Evolutionary conservation across 2,797 vertebrate species (phyloP).

Genomic region (Poeciliopsis gracilis): DNA sequence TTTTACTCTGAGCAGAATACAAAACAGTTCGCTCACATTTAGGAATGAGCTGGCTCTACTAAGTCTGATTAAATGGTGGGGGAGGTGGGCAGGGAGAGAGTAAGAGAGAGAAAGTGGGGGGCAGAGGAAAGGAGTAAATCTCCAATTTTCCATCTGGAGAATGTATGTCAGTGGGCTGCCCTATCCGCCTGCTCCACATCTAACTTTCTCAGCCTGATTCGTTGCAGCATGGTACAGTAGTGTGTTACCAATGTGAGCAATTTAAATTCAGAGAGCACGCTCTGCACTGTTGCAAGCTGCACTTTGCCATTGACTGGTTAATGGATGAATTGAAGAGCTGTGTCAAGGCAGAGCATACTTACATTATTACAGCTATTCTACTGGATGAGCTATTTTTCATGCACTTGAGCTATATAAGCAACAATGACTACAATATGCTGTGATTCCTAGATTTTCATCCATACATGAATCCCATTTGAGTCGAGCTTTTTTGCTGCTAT

Average conservation of each 20-base stretch:
- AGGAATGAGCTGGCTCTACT: slow-evolving; percentile 51
- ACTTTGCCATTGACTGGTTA: slow-evolving; percentile 54
- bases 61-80: slow-evolving; percentile 64
- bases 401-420: not conserved
- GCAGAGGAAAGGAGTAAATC: slow-evolving; percentile 48
- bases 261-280: slow-evolving; percentile 66
- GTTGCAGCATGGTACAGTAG: slow-evolving; percentile 63
- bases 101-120: slow-evolving; percentile 37
- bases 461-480: not conserved
- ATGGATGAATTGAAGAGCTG: slow-evolving; percentile 43
- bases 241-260: slow-evolving; percentile 55
- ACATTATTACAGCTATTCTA: slow-evolving; percentile 44
- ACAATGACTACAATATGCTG: not conserved
- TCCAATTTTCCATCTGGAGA: slow-evolving; percentile 65
- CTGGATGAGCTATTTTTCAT: slow-evolving; percentile 12
- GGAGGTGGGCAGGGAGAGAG: slow-evolving; percentile 38
- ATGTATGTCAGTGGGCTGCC: slow-evolving; percentile 76
- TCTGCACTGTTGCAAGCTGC: slow-evolving; percentile 30
- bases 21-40: slow-evolving; percentile 41
- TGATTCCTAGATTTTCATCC: not conserved
- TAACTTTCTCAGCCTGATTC: slow-evolving; percentile 40
- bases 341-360: slow-evolving; percentile 29
- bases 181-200: slow-evolving; percentile 66
- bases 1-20: slow-evolving; percentile 34
- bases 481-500: not conserved